These are phyloP conservation scores for Crotalus horridus DNA, from an alignment of 2,113 vertebrate genomes.

Conservation along the genomic window DNA sequence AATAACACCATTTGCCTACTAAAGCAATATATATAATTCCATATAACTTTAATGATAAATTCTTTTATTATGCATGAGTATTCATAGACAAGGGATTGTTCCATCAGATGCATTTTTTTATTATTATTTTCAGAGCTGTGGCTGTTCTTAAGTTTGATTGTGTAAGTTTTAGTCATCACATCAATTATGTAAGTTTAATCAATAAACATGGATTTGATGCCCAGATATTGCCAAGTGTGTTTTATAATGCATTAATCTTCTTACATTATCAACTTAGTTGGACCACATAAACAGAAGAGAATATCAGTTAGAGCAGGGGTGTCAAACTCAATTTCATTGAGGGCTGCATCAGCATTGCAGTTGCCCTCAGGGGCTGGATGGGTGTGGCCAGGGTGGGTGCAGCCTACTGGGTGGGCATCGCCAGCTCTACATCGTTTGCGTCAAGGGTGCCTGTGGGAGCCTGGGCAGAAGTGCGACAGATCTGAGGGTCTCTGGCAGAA, in stretches of 20 bases:
- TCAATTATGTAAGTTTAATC: constrained; percentile 28
- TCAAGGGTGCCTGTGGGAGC: no score
- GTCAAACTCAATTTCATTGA: no score
- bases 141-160: constrained; percentile 9
- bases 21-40: not conserved
- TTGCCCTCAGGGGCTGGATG: no score
- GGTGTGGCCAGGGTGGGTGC: no score
- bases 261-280: not conserved
- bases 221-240: constrained; percentile 35
- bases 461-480: no score
- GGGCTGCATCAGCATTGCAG: no score
- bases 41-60: not conserved
- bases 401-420: no score
- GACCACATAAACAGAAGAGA: constrained; percentile 10
- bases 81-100: not conserved
- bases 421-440: no score
- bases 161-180: not conserved
- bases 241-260: constrained; percentile 23
- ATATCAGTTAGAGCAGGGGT: constrained; percentile 9
- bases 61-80: not conserved
- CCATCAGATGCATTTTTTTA: not conserved
- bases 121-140: not conserved
- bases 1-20: not conserved
- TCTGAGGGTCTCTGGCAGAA: no score
- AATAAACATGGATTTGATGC: constrained; percentile 31